Percentiles rank a stretch among this genome's conserved stretches.
Evolutionary conservation across 2,797 vertebrate genomes (phyloP).

Genomic region (Euphonia xanthogaster): DNA sequence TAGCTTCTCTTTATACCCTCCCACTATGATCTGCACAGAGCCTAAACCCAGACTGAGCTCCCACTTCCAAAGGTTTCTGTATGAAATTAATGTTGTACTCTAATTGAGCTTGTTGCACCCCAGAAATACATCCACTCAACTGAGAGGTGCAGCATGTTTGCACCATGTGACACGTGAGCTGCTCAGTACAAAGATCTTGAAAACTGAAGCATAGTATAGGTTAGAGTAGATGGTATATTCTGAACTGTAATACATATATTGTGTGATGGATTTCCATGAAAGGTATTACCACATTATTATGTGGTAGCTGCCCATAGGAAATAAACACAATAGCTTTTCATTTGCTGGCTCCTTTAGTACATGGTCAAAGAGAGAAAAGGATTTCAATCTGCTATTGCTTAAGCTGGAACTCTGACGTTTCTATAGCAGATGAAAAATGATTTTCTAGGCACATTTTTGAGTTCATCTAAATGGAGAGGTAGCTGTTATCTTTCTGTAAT

Average conservation of each 20-base stretch:
- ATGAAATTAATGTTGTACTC: background rate
- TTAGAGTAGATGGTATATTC: background rate
- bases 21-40: background rate
- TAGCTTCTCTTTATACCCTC: background rate
- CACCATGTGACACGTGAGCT: background rate
- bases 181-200: background rate
- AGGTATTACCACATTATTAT: background rate
- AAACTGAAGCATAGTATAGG: background rate
- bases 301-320: background rate
- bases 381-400: background rate
- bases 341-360: background rate
- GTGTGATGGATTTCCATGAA: background rate
- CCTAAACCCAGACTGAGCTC: background rate
- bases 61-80: background rate
- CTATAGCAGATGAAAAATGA: conserved; percentile 1
- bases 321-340: background rate
- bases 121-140: background rate
- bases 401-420: conserved; percentile 21
- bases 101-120: background rate
- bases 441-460: conserved; percentile 18
- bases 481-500: conserved; percentile 37
- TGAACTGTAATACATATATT: background rate
- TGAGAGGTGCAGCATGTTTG: background rate
- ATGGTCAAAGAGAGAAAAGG: background rate
- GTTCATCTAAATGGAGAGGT: conserved; percentile 30